phyloP scores from a whole-genome alignment of 2,888 invertebrate genomes.

The Dynastes grantii region DNA sequence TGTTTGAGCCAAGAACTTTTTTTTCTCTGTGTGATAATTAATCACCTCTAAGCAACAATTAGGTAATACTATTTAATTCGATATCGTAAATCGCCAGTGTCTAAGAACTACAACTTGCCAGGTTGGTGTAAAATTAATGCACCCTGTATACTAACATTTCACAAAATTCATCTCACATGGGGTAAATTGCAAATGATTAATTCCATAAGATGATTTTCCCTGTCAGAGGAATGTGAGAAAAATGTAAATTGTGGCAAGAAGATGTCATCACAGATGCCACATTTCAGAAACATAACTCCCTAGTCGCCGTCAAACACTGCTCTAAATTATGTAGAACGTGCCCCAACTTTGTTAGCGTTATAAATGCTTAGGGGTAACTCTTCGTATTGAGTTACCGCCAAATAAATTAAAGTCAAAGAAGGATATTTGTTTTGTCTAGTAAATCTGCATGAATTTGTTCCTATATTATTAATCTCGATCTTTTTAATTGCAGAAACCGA shows the following conservation, averaged over 20 bases:
- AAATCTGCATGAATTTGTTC: background rate
- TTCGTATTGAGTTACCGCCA: constrained; percentile 16
- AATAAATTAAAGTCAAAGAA: constrained; percentile 20
- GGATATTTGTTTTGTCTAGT: background rate
- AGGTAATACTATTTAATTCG: too few species aligned
- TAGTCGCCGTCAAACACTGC: constrained; percentile 29
- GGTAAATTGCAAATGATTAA: background rate
- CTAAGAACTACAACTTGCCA: too few species aligned
- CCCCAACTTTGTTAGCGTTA: constrained; percentile 20
- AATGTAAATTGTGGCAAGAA: constrained; percentile 37
- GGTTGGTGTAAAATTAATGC: too few species aligned
- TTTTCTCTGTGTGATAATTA: too few species aligned
- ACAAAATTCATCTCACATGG: background rate
- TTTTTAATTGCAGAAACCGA: constrained; percentile 23
- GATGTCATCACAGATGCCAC: constrained; percentile 36
- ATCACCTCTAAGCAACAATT: too few species aligned
- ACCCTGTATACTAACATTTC: background rate
- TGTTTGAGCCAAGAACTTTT: too few species aligned
- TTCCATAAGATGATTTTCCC: background rate
- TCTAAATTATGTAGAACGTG: constrained; percentile 36
- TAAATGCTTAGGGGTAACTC: constrained; percentile 20
- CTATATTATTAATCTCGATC: background rate
- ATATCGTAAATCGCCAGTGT: too few species aligned
- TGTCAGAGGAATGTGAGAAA: constrained; percentile 21
- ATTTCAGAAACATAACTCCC: constrained; percentile 31